These are phyloP conservation scores for Anneissia japonica DNA, from an alignment of 35 echinoderm and acorn worm genomes.

Conservation along the genomic window DNA sequence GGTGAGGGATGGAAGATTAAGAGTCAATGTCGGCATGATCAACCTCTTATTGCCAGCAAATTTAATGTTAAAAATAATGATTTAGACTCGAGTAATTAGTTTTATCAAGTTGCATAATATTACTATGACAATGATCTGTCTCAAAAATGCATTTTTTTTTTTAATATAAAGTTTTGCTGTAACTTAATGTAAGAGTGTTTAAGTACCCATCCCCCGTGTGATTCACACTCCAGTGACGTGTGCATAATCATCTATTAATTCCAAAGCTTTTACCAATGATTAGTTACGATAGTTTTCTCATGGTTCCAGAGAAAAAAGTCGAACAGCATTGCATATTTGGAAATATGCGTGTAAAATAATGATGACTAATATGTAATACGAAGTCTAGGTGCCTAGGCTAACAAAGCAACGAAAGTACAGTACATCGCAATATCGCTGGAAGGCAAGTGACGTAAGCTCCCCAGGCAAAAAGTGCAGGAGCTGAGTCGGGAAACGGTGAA, in stretches of 20 bases:
- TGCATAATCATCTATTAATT: too few relatives aligned
- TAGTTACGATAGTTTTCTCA: not conserved
- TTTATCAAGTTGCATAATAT: not conserved
- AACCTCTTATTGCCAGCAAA: too few relatives aligned
- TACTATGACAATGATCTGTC: not conserved
- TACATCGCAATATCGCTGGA: too few relatives aligned
- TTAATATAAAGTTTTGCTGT: too few relatives aligned
- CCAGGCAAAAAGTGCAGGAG: not conserved
- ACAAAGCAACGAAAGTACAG: not conserved
- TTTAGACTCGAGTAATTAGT: not conserved
- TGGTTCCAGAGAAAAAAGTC: not conserved
- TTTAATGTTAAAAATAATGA: too few relatives aligned
- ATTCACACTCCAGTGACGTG: not conserved
- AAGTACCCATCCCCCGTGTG: not conserved
- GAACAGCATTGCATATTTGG: not conserved
- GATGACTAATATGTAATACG: not conserved
- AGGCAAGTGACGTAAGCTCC: not conserved
- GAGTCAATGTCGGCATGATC: too few relatives aligned
- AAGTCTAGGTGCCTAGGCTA: not conserved
- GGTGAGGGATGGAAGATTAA: too few relatives aligned
- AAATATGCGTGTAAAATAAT: not conserved
- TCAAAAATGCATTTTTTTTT: not conserved
- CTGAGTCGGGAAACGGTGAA: not conserved
- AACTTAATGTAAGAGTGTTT: not conserved
- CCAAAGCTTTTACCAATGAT: too few relatives aligned